These are phyloP conservation scores for Nysson spinosus DNA, from an alignment of 2,888 invertebrate species.

Conservation along the genomic window DNA sequence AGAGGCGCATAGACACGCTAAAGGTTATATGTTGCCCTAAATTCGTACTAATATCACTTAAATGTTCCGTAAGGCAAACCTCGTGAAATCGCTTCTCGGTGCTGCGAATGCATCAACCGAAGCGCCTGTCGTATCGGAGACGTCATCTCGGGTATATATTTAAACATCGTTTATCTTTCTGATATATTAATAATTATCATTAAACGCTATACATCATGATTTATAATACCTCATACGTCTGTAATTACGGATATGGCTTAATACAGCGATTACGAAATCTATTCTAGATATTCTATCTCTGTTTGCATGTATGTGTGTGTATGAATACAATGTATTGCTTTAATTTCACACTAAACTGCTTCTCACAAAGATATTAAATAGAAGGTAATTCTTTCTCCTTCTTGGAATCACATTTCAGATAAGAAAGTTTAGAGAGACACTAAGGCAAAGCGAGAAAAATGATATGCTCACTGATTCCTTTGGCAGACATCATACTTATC, in stretches of 20 bases:
- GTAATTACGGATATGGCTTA: neutral
- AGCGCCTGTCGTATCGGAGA: conserved; percentile 19
- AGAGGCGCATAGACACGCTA: neutral
- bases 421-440: conserved; percentile 60
- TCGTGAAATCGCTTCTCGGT: conserved; percentile 20
- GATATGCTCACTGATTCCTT: conserved; percentile 86
- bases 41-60: neutral
- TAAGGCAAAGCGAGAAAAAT: conserved; percentile 46
- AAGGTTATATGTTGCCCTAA: neutral
- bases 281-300: too few relatives aligned
- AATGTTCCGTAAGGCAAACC: conserved; percentile 53
- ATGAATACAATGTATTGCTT: too few relatives aligned
- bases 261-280: too few relatives aligned
- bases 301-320: too few relatives aligned
- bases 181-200: neutral
- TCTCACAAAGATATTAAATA: neutral
- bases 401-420: conserved; percentile 70
- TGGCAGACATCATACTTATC: conserved; percentile 93
- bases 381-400: too few relatives aligned
- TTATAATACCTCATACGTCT: neutral
- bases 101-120: conserved; percentile 36
- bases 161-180: neutral
- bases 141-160: conserved; percentile 33
- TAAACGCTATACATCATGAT: neutral
- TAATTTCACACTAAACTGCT: neutral